A percentile compares a stretch with the other conserved stretches of the same genome.
These are phyloP conservation scores for Clistopyga incitator DNA, from an alignment of 2,888 invertebrate genomes.

Conservation along the genomic window DNA sequence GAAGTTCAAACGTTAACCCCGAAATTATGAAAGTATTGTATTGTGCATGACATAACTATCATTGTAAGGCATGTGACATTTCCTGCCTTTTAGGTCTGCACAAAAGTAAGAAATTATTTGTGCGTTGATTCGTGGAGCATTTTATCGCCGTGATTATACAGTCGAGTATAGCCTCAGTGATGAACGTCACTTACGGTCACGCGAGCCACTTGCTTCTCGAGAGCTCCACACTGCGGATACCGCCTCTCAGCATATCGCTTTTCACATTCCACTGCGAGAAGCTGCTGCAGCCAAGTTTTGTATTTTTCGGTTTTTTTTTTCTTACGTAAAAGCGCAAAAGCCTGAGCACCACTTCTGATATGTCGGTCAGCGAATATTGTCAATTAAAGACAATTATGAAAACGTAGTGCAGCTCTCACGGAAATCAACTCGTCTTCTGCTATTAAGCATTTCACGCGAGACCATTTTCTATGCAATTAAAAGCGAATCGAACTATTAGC, in stretches of 20 bases:
- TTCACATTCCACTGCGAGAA: slow-evolving; percentile 20
- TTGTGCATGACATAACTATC: neutral
- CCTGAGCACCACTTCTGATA: neutral
- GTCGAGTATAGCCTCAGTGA: slow-evolving; percentile 15
- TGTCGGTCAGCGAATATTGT: slow-evolving; percentile 18
- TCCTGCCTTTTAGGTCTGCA: neutral
- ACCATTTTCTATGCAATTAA: too few relatives aligned
- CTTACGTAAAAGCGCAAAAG: slow-evolving; percentile 20
- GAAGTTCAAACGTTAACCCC: neutral
- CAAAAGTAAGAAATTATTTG: slow-evolving; percentile 13
- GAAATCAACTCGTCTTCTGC: slow-evolving; percentile 2
- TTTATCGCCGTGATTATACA: slow-evolving; percentile 36
- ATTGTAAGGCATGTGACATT: neutral
- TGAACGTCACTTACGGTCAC: slow-evolving; percentile 39
- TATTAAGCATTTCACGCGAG: neutral
- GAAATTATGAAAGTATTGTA: neutral
- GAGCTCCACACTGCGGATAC: neutral
- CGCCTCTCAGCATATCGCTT: slow-evolving; percentile 8
- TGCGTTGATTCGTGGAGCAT: slow-evolving; percentile 3
- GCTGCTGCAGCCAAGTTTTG: neutral
- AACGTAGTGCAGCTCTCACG: neutral
- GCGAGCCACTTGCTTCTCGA: slow-evolving; percentile 31
- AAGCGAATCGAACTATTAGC: too few relatives aligned
- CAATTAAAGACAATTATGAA: slow-evolving; percentile 57
- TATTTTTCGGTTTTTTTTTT: slow-evolving; percentile 14